A percentile compares a stretch with the other conserved stretches of the same genome.
These are phyloP conservation scores for Plecturocebus donacophilus DNA, from an alignment of 2,113 vertebrate species.

Conservation along the genomic window DNA sequence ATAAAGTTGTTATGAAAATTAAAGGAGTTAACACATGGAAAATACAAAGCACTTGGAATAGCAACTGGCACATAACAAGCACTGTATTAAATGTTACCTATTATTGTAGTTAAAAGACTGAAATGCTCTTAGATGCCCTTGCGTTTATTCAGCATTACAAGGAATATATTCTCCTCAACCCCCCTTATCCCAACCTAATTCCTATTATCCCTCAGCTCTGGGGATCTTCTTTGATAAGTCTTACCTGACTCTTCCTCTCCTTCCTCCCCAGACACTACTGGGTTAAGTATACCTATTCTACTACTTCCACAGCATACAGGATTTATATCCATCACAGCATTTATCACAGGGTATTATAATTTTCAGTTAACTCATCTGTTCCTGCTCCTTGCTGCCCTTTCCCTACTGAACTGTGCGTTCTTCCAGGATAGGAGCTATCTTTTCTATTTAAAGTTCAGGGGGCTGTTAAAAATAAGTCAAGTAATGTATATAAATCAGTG, in stretches of 20 bases:
- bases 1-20: not conserved
- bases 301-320: not conserved
- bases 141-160: not conserved
- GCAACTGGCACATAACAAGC: not conserved
- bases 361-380: not conserved
- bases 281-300: not conserved
- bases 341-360: not conserved
- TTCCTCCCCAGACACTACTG: not conserved
- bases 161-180: not conserved
- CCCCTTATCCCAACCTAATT: not conserved
- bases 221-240: not conserved
- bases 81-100: not conserved
- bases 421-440: not conserved
- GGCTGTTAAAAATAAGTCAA: not conserved
- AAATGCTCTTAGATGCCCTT: not conserved
- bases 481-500: not conserved
- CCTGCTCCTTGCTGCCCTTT: not conserved
- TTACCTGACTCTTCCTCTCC: not conserved
- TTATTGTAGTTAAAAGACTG: not conserved
- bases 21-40: not conserved
- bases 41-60: not conserved
- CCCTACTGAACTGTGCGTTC: not conserved
- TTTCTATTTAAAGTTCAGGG: not conserved
- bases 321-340: not conserved
- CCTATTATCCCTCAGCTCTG: not conserved